phyloP scores from a whole-genome alignment of 2,797 vertebrate species.

The Fratercula arctica region DNA sequence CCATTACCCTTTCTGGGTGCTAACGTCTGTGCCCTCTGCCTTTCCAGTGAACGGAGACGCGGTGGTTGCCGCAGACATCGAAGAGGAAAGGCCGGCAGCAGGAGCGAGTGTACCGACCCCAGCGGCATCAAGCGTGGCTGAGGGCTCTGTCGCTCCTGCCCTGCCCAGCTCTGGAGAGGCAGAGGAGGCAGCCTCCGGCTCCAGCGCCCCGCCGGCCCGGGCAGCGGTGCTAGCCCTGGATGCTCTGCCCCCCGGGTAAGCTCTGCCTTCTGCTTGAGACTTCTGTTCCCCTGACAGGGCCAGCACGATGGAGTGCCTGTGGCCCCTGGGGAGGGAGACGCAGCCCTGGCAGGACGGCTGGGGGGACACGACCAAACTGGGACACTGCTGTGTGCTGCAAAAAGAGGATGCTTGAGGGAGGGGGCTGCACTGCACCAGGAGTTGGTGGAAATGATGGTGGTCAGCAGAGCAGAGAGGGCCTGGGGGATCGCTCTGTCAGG shows the following conservation, averaged over 20 bases:
- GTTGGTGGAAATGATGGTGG: not conserved
- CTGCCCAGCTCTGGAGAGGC: constrained; percentile 60
- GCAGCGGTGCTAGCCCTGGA: constrained; percentile 75
- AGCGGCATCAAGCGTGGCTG: accelerated
- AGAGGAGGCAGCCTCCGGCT: constrained; percentile 67
- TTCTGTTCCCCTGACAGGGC: not conserved
- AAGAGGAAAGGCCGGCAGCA: constrained; percentile 64
- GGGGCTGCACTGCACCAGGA: not conserved
- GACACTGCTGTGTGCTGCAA: not conserved
- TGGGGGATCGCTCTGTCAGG: accelerated
- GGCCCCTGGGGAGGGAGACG: accelerated
- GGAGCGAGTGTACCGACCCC: not conserved
- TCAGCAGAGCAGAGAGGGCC: not conserved
- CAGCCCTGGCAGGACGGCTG: not conserved
- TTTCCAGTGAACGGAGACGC: constrained; percentile 82
- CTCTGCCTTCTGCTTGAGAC: not conserved
- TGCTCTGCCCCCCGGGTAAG: constrained; percentile 89
- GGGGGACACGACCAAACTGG: accelerated
- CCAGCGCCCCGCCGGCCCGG: constrained; percentile 63
- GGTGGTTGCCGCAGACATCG: constrained; percentile 56
- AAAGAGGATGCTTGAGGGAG: not conserved
- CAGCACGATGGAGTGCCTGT: accelerated
- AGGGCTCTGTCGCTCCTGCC: not conserved
- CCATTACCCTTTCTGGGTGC: not conserved
- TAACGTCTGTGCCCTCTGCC: not conserved